A percentile compares a stretch with the other conserved stretches of the same genome.
These are phyloP conservation scores for Oryzias celebensis DNA, from an alignment of 2,113 vertebrate species.

Conservation along the genomic window DNA sequence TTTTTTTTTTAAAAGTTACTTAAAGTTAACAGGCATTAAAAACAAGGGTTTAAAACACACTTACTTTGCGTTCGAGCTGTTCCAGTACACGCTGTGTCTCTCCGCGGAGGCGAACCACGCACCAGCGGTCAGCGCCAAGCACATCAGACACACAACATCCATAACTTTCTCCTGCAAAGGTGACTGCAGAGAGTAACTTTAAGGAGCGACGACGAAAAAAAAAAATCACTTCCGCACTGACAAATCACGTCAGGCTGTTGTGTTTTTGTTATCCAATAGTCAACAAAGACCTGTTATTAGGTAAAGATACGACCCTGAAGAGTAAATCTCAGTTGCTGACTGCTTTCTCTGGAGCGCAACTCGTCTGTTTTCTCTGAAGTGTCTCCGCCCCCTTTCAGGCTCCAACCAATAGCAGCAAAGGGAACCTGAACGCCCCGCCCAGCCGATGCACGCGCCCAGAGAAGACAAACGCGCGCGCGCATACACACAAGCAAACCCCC, in stretches of 20 bases:
- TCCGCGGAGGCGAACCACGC: slow-evolving; percentile 69
- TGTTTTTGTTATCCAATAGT: not conserved
- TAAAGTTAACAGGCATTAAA: not conserved
- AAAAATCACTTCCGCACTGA: not conserved
- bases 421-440: not conserved
- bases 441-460: not conserved
- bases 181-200: not conserved
- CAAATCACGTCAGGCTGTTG: not conserved
- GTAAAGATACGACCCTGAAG: not conserved
- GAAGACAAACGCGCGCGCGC: not conserved
- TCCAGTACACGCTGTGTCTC: slow-evolving; percentile 81
- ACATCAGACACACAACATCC: slow-evolving; percentile 72
- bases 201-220: not conserved
- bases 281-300: not conserved
- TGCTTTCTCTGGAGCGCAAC: slow-evolving; percentile 16
- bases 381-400: slow-evolving; percentile 25
- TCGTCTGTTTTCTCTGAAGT: slow-evolving; percentile 39
- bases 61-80: slow-evolving; percentile 77
- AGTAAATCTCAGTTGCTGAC: slow-evolving; percentile 13
- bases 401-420: slow-evolving; percentile 26
- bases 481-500: not conserved
- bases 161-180: slow-evolving; percentile 51
- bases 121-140: slow-evolving; percentile 59
- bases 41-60: slow-evolving; percentile 20
- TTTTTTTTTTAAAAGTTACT: too few species aligned